Base-by-base conservation (phyloP, 2,888 invertebrate genomes). In the Agriopis marginaria region DNA sequence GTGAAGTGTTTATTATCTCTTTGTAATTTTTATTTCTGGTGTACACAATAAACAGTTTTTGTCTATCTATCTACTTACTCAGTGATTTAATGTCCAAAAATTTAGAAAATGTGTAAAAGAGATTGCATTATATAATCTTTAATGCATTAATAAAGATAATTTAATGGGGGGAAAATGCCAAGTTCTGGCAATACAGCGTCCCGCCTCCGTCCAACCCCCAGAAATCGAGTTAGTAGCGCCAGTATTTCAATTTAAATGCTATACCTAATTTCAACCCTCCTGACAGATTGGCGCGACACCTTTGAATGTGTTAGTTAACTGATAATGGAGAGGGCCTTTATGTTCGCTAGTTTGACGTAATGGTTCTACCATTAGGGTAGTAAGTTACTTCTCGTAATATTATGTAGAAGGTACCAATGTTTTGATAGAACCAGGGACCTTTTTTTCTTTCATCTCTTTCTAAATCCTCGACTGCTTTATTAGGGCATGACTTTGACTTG, bases 221-320 rank as follows among this genome's bases (percentile, higher is more conserved):
- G 88, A 89, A 91, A 91, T 90, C 86, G 87, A 89, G 86, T 92
- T 91, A 91, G 82, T 85, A 78, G 80, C 82, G 83, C 77, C 88
- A 88, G 87, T 89, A 90, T 91, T 91, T 88, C 91, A 89, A 91
- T 92, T 91, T 91, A 89, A 89, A 88, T 84, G 88, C 88, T 88
- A 90, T 89, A 88, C 84, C 90, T 89, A 92, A 91, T 87, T 80
- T 75, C 76, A 77, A 83, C 82, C 86, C 87, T 79, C 70, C 50
- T 62, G 68, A 77, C 72, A 72, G 75, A 77, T 72, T 73, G 74
- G 77, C 75, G 71, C 64, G 73, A 66, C 72, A 75, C 70, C 68
- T 76, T 74, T 75, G 70, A 76, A 69, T 70, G 71, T 65, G 66
- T 75, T 75, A 71, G 69, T 68, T 63, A 63, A 59, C 50, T 23